A percentile compares a stretch with the other conserved stretches of the same genome.
phyloP scores from a whole-genome alignment of 2,113 vertebrate genomes.

The Probosciger aterrimus region DNA sequence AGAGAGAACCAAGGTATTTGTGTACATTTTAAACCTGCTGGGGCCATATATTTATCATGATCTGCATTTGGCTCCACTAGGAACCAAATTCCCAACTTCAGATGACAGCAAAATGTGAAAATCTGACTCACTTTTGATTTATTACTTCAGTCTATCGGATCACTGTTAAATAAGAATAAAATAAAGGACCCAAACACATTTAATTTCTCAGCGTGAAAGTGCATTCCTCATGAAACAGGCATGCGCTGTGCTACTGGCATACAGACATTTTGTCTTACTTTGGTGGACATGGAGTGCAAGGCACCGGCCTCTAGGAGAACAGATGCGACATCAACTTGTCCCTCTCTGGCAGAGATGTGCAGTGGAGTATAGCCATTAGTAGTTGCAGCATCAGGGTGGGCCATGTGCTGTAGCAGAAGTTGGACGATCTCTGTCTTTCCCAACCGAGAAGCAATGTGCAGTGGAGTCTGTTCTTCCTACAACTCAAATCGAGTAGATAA shows the following conservation, averaged over 20 bases:
- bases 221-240: fast-evolving
- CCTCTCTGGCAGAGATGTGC: slow-evolving; percentile 95
- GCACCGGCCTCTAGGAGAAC: slow-evolving; percentile 94
- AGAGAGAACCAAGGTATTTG: background rate
- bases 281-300: slow-evolving; percentile 91
- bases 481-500: slow-evolving; percentile 51
- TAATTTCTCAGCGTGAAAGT: background rate
- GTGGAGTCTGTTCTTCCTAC: slow-evolving; percentile 97
- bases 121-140: background rate
- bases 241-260: fast-evolving
- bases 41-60: fast-evolving
- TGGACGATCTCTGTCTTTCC: slow-evolving; percentile 98
- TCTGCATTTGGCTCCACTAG: background rate
- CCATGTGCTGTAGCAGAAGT: slow-evolving; percentile 95
- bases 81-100: background rate
- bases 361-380: slow-evolving; percentile 93
- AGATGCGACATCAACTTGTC: slow-evolving; percentile 90
- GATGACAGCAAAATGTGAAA: background rate
- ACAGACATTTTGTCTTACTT: slow-evolving; percentile 69
- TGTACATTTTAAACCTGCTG: background rate
- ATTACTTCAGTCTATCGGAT: background rate
- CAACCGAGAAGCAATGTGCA: slow-evolving; percentile 95
- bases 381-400: slow-evolving; percentile 93
- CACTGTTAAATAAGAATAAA: background rate
- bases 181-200: background rate